A percentile compares a stretch with the other conserved stretches of the same genome.
Conservation (phyloP, 2,888 invertebrate species). For the Scaptomyza parva region DNA sequence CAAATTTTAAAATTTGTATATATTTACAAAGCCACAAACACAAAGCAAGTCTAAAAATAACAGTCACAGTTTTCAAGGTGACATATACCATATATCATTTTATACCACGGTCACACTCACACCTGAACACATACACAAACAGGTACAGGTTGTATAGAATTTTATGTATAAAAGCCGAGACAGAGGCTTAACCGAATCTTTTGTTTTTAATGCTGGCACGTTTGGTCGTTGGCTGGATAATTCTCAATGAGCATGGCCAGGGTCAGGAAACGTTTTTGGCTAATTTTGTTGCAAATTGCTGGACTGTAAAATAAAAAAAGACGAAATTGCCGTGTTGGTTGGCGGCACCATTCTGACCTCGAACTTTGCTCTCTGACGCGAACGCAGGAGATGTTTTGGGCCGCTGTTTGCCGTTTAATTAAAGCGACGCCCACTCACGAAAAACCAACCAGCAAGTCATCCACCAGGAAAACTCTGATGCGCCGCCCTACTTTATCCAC, state of each 20-base stretch:
- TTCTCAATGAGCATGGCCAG: conserved; percentile 53
- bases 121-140: background rate
- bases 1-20: too few species aligned
- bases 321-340: conserved; percentile 48
- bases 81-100: conserved; percentile 44
- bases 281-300: conserved; percentile 78
- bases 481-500: background rate
- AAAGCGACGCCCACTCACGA: conserved; percentile 46
- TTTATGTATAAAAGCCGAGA: background rate
- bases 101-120: conserved; percentile 11
- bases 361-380: conserved; percentile 62
- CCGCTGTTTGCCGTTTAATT: conserved; percentile 67
- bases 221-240: conserved; percentile 36
- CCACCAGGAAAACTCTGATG: conserved; percentile 2
- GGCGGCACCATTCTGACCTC: conserved; percentile 53
- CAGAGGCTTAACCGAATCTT: conserved; percentile 60
- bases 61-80: background rate
- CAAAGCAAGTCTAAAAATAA: background rate
- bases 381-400: conserved; percentile 41
- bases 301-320: conserved; percentile 64
- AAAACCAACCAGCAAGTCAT: conserved; percentile 9
- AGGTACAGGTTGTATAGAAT: background rate
- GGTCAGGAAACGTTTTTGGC: conserved; percentile 52
- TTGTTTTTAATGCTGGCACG: conserved; percentile 46
- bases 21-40: too few species aligned